Percentiles rank a stretch among this genome's conserved stretches.
Evolutionary conservation across 1,140 invertebrate genomes (phyloP).

Genomic region (Alviniconcha marisindica): DNA sequence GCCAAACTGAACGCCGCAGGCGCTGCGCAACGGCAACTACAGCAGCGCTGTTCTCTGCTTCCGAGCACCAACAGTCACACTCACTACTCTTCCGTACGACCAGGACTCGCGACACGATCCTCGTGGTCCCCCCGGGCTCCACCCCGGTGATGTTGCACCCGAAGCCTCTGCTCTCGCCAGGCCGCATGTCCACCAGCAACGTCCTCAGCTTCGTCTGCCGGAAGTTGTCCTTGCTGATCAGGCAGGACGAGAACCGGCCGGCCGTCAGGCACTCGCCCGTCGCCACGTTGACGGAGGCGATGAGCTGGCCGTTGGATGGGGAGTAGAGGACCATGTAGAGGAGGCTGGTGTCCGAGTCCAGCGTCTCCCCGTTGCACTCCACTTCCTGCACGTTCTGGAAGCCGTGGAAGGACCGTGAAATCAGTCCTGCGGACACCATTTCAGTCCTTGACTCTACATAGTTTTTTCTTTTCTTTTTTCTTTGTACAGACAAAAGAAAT

Average conservation of each 20-base stretch:
- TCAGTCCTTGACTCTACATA: too few species aligned
- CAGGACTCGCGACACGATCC: not conserved
- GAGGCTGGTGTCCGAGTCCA: not conserved
- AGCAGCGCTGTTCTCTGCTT: too few species aligned
- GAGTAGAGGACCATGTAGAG: conserved; percentile 30
- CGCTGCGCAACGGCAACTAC: too few species aligned
- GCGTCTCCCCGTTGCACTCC: conserved; percentile 3
- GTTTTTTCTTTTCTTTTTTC: too few species aligned
- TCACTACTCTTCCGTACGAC: not conserved
- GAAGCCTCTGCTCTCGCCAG: not conserved
- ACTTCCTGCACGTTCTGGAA: not conserved
- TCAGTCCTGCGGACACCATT: conserved; percentile 4
- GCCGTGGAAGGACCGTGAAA: conserved; percentile 1
- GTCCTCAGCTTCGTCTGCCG: not conserved
- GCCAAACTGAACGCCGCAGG: too few species aligned
- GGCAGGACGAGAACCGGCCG: conserved; percentile 28
- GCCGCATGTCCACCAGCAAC: conserved; percentile 10
- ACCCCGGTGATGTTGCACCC: conserved; percentile 17
- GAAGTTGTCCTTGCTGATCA: not conserved
- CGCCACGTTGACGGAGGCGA: conserved; percentile 18
- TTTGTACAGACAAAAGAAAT: too few species aligned
- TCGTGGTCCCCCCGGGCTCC: not conserved
- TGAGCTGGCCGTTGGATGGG: not conserved
- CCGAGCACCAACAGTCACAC: too few species aligned
- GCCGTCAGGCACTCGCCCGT: conserved; percentile 19